Base-by-base conservation (phyloP, 1,140 invertebrate genomes). In the Drosophila pseudoananassae region DNA sequence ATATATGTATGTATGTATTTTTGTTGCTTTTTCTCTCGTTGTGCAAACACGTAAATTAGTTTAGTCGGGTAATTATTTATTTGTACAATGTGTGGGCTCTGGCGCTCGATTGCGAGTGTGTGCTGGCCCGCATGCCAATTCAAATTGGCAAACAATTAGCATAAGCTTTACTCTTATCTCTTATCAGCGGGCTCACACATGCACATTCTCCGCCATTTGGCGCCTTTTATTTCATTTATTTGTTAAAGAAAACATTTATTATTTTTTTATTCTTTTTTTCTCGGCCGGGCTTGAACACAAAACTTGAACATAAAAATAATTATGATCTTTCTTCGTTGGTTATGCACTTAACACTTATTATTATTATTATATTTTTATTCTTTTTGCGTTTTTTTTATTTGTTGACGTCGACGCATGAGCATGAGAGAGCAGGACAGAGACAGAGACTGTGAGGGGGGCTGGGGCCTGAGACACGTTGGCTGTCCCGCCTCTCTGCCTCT, bases 41-140 rank as follows among this genome's bases (percentile, higher is more conserved):
- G 71, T 64, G 56, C 55, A 56, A 38, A 77, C 68, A 71, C 74
- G 31, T 47, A 58, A 33, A 51, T 61, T 76, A 59, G 66, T 76
- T 55, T 55, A 46, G 29, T 20, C 47, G 17, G 54, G 25, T 27
- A 54, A 75, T 40, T 40, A 59, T 68, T 76, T 55, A 38, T 46
- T 31, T 47, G 55, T 55, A 45, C 52, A 57, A 61, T 59, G 20
- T 10, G n/a, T n/a, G n/a, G 50, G 38, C 45, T 36, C 10, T 17
- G 43, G 49, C 46, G 31, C n/a, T 58, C 7, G 45, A n/a, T 36
- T 40, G 31, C 8, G n/a, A 20, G 46, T 58, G 14, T 43, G 38
- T 50, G 20, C 20, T 20, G 20, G 20, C 20, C 20, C 20, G 20
- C 20, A 20, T 20, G 20, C 20, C 20, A 3, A 3, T 20, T 20